Conservation (phyloP, 2,113 vertebrate genomes). For the Amblyopsis rosae region DNA sequence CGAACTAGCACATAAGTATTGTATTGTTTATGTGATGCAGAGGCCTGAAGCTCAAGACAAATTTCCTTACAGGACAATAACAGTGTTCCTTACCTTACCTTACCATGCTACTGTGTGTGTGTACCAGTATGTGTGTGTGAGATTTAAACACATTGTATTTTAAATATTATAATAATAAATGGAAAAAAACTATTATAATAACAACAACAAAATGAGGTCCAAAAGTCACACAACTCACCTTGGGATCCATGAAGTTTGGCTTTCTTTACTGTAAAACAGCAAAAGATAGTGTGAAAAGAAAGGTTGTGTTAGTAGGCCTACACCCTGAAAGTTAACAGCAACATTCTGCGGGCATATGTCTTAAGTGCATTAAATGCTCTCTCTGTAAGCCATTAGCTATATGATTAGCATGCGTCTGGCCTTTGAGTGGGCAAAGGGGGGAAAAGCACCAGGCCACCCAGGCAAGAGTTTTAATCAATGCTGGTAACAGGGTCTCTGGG, state of each 20-base stretch:
- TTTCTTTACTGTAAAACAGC: conserved; percentile 91
- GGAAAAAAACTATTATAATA: too few species aligned
- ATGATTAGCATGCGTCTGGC: conserved; percentile 41
- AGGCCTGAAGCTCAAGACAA: too few species aligned
- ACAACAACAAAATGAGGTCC: too few species aligned
- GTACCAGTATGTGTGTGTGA: too few species aligned
- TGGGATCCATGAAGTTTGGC: conserved; percentile 96
- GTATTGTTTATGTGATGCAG: too few species aligned
- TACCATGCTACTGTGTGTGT: too few species aligned
- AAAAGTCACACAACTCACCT: conserved; percentile 77
- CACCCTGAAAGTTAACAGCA: neutral
- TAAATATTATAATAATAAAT: too few species aligned
- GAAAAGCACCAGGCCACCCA: neutral
- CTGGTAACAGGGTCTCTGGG: conserved; percentile 19
- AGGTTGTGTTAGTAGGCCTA: neutral
- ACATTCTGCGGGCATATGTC: neutral
- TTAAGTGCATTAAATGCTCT: neutral
- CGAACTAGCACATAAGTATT: too few species aligned
- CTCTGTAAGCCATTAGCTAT: neutral
- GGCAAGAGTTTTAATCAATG: conserved; percentile 19
- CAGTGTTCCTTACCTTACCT: too few species aligned
- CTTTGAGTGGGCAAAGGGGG: conserved; percentile 35
- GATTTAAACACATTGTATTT: neutral
- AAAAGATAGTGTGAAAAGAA: conserved; percentile 19
- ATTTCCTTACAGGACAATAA: too few species aligned